These are phyloP conservation scores for Harpegnathos saltator DNA, from an alignment of 1,140 invertebrate genomes.

Conservation along the genomic window DNA sequence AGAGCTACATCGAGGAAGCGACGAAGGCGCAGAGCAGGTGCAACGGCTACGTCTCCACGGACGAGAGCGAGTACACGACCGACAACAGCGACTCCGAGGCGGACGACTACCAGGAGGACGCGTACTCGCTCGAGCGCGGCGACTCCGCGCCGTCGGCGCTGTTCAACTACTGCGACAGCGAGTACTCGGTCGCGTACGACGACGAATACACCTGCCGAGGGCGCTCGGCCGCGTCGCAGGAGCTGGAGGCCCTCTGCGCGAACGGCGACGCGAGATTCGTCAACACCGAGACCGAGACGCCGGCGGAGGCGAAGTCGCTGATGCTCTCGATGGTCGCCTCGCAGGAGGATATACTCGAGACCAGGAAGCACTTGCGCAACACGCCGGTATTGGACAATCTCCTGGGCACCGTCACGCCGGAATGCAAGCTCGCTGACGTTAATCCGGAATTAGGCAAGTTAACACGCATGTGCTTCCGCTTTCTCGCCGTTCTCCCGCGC, in stretches of 20 bases:
- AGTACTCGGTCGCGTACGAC: conserved; percentile 33
- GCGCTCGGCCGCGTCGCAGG: conserved; percentile 64
- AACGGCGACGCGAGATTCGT: conserved; percentile 65
- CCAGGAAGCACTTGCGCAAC: conserved; percentile 78
- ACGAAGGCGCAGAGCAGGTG: conserved; percentile 36
- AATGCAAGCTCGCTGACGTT: conserved; percentile 69
- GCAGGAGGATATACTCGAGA: conserved; percentile 79
- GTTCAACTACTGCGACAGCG: conserved; percentile 61
- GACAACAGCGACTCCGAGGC: conserved; percentile 69
- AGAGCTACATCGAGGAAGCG: conserved; percentile 39
- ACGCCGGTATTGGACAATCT: conserved; percentile 81
- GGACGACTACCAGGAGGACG: conserved; percentile 78
- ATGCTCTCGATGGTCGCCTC: conserved; percentile 78
- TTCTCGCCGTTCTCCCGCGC: too few relatives aligned
- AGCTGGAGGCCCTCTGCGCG: conserved; percentile 65
- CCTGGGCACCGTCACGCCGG: conserved; percentile 72
- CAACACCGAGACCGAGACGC: conserved; percentile 68
- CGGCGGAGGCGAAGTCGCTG: conserved; percentile 72
- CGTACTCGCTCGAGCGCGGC: conserved; percentile 58
- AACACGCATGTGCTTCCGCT: conserved; percentile 72
- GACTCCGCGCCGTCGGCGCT: conserved; percentile 57
- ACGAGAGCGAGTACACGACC: conserved; percentile 66
- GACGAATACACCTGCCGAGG: conserved; percentile 49
- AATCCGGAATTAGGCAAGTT: conserved; percentile 78
- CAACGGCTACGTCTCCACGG: conserved; percentile 67